phyloP scores from a whole-genome alignment of 2,113 vertebrate species.

The Pteropus alecto region DNA sequence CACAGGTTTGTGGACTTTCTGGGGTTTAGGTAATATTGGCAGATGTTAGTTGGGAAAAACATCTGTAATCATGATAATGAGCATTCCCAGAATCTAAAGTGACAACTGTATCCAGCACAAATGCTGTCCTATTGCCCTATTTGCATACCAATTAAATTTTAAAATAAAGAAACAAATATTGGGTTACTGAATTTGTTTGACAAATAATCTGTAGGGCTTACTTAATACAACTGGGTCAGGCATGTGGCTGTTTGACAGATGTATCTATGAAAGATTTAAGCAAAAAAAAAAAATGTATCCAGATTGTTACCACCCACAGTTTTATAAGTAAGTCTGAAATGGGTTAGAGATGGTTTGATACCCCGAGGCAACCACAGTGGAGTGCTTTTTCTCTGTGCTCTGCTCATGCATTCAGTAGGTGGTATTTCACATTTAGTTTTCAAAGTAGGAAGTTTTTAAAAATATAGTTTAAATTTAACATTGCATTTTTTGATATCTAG shows the following conservation, averaged over 20 bases:
- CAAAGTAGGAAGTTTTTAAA: conserved; percentile 5
- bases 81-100: conserved; percentile 89
- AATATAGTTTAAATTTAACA: background rate
- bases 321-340: conserved; percentile 73
- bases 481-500: background rate
- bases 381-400: background rate
- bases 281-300: conserved; percentile 81
- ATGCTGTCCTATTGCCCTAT: conserved; percentile 86
- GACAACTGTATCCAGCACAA: conserved; percentile 91
- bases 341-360: conserved; percentile 67
- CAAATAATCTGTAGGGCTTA: conserved; percentile 95
- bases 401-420: conserved; percentile 1
- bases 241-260: conserved; percentile 88
- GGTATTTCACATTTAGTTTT: conserved; percentile 48
- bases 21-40: conserved; percentile 93
- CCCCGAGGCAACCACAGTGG: conserved; percentile 34
- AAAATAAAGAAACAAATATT: conserved; percentile 85
- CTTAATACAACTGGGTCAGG: conserved; percentile 90
- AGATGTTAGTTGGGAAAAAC: conserved; percentile 91
- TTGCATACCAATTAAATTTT: conserved; percentile 87
- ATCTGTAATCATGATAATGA: conserved; percentile 90
- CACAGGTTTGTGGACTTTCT: conserved; percentile 92
- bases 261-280: conserved; percentile 79
- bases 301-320: conserved; percentile 85
- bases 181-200: conserved; percentile 90